A percentile compares a stretch with the other conserved stretches of the same genome.
phyloP scores from a whole-genome alignment of 2,113 vertebrate species.

The Aspidoscelis tigris region DNA sequence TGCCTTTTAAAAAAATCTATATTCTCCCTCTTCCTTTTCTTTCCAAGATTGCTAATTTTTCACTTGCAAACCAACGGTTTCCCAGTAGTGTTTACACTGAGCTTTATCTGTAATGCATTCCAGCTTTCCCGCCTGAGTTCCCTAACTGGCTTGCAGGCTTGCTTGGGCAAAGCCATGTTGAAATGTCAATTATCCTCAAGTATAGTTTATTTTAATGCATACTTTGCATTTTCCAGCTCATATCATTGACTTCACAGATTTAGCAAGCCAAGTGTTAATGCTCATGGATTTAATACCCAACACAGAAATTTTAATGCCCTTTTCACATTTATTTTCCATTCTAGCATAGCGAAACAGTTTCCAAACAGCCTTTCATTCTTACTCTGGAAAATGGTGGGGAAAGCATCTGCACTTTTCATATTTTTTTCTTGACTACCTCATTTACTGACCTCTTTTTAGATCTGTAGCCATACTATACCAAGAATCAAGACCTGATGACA shows the following conservation, averaged over 20 bases:
- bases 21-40: background rate
- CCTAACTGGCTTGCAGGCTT: background rate
- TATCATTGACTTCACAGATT: conserved; percentile 1
- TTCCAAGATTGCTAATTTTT: background rate
- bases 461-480: conserved; percentile 39
- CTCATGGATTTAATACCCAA: conserved; percentile 16
- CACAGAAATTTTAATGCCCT: background rate
- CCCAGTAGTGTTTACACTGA: background rate
- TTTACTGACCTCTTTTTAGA: background rate
- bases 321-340: background rate
- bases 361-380: background rate
- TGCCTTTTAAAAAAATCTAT: background rate
- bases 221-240: background rate
- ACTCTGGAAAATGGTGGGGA: background rate
- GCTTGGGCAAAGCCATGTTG: conserved; percentile 13
- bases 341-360: background rate
- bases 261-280: background rate
- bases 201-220: conserved; percentile 13
- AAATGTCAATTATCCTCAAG: conserved; percentile 9
- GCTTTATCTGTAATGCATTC: conserved; percentile 17
- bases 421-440: background rate
- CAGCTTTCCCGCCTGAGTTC: background rate
- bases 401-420: background rate
- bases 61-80: background rate
- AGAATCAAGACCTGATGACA: conserved; percentile 48